These are phyloP conservation scores for Sepiola atlantica DNA, from an alignment of 2,888 invertebrate species.

Conservation along the genomic window DNA sequence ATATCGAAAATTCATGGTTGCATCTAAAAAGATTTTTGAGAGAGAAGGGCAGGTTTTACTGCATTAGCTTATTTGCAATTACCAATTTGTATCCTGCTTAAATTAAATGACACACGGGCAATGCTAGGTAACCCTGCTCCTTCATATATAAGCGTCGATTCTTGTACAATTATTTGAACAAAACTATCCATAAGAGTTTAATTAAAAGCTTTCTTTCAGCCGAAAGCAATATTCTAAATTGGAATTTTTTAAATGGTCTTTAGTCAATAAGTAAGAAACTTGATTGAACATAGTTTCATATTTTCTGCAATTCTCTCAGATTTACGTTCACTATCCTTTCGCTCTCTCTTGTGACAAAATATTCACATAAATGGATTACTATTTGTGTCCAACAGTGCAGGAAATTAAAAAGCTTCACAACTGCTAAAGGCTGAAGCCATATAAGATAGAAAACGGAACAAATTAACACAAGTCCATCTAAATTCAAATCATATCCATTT, in stretches of 20 bases:
- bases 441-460: not conserved
- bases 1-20: too few species aligned
- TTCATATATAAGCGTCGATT: not conserved
- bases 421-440: not conserved
- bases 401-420: constrained; percentile 3
- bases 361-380: not conserved
- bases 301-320: not conserved
- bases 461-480: not conserved
- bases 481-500: not conserved
- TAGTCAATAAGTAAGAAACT: too few species aligned
- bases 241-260: not conserved
- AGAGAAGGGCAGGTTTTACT: too few species aligned
- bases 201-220: not conserved
- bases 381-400: constrained; percentile 11
- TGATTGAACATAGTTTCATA: too few species aligned
- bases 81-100: too few species aligned
- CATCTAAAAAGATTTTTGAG: too few species aligned
- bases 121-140: not conserved
- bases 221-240: not conserved
- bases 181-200: not conserved
- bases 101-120: not conserved
- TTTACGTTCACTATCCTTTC: not conserved
- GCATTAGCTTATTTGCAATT: too few species aligned
- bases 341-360: not conserved
- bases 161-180: not conserved